Evolutionary conservation across 2,888 invertebrate genomes (phyloP), one percentile per base, ranked within the genome.

Genomic region (Chrysolina oricalcia): DNA sequence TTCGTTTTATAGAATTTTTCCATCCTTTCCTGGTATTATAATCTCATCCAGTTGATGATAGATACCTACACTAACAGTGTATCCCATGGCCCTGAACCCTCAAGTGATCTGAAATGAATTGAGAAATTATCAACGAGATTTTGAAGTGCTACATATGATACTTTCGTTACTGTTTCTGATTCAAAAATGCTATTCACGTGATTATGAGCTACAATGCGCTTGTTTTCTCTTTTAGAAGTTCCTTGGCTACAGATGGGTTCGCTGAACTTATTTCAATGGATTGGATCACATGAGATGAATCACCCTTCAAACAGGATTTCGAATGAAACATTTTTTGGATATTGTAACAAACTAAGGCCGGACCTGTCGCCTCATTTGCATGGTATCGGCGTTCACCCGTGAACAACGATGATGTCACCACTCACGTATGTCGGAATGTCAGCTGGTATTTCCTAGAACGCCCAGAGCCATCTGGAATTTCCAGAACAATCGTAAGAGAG

Each of bases 1-100:
- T n/a, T n/a, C n/a, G n/a, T 48, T 48, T 70, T 11, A 68, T 70
- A 6, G 83, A 79, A 0, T 17, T 17, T 46, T 74, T 59, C 65
- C 74, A 74, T n/a, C 70, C 74, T 23, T 56, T 41, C 41, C 65
- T 70, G 11, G 64, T 64, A 17, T 62, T 21, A 41, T 15, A 4
- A 40, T 74, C 74, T 40, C 63, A 41, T 74, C 70, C 64, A 3
- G 63, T 19, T 17, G 65, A 41, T 15, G 65, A 15, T 27, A 76
- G 35, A 56, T 69, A 65, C 6, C n/a, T n/a, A n/a, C n/a, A 75
- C 63, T 40, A 75, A 59, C 1, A 75, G 40, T 11, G 62, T 43
- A 40, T 68, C 68, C 67, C 67, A 75, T 15, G 46, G 27, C 13
- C 62, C 56, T n/a, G 70, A 53, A 48, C 43, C 41, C 65, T 66